These are phyloP conservation scores for Pseudorhiza aurosa DNA, from an alignment of 30 jellyfish, hydroid and myxozoan genomes.

Conservation along the genomic window DNA sequence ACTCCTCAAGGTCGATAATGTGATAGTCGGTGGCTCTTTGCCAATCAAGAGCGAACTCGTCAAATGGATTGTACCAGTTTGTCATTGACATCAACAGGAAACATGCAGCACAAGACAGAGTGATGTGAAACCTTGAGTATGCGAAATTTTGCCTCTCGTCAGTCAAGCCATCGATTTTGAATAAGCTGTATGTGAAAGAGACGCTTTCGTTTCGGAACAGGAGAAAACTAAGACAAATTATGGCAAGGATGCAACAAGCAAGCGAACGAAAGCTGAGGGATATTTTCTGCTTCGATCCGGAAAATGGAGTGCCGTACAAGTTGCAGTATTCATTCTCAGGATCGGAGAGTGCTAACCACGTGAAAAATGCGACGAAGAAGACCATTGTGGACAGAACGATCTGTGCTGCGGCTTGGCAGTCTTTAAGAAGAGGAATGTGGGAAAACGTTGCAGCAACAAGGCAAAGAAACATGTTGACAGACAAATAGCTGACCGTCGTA, in stretches of 20 bases:
- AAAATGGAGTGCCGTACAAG: conserved; percentile 89
- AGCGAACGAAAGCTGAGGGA: conserved; percentile 79
- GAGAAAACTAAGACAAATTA: conserved; percentile 35
- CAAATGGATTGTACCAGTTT: conserved; percentile 87
- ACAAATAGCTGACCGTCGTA: conserved; percentile 50
- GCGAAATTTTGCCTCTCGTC: conserved; percentile 38
- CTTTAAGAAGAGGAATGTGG: conserved; percentile 66
- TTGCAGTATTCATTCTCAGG: conserved; percentile 93
- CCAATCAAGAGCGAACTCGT: conserved; percentile 48
- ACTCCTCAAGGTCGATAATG: conserved; percentile 64
- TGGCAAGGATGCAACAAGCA: conserved; percentile 37
- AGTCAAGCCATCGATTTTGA: conserved; percentile 24
- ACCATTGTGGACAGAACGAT: conserved; percentile 71
- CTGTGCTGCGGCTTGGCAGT: conserved; percentile 78
- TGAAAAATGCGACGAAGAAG: conserved; percentile 57
- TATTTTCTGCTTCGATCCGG: conserved; percentile 81
- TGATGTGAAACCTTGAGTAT: conserved; percentile 50
- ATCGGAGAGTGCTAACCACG: conserved; percentile 98
- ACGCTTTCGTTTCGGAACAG: conserved; percentile 56
- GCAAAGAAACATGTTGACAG: conserved; percentile 75
- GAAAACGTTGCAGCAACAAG: conserved; percentile 71
- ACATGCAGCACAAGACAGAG: conserved; percentile 62
- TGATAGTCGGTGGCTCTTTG: conserved; percentile 7
- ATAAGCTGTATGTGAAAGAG: conserved; percentile 63
- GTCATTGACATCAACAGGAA: conserved; percentile 82